Evolutionary conservation across 2,888 invertebrate genomes (phyloP).

Genomic region (Byasa hedistus): DNA sequence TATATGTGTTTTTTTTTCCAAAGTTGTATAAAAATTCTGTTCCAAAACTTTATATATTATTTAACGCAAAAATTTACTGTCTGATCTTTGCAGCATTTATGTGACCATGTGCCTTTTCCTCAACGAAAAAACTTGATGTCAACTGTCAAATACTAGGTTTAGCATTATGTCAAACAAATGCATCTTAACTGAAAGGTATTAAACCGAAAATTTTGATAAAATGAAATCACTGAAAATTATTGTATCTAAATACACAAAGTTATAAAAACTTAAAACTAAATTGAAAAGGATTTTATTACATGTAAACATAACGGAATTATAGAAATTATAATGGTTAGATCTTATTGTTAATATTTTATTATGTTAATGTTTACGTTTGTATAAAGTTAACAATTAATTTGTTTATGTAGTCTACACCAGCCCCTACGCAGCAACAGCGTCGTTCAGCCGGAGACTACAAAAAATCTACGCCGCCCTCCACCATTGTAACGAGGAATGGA

Average conservation of each 20-base stretch:
- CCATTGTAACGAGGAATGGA: slow-evolving; percentile 79
- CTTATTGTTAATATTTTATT: neutral
- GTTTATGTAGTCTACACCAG: slow-evolving; percentile 48
- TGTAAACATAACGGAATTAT: too few species aligned
- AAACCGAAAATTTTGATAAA: slow-evolving; percentile 2
- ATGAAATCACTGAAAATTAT: slow-evolving; percentile 8
- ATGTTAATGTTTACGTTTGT: neutral
- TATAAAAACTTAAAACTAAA: slow-evolving; percentile 2
- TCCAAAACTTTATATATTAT: too few species aligned
- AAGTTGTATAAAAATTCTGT: too few species aligned
- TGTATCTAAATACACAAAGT: neutral
- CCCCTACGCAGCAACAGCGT: slow-evolving; percentile 52
- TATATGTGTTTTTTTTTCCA: too few species aligned
- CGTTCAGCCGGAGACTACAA: slow-evolving; percentile 61
- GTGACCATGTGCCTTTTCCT: too few species aligned
- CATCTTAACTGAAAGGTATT: slow-evolving; percentile 5
- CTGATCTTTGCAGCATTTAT: too few species aligned
- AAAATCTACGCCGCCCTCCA: slow-evolving; percentile 60
- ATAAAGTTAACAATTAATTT: slow-evolving; percentile 1
- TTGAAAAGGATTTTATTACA: too few species aligned
- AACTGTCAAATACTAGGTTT: slow-evolving; percentile 15
- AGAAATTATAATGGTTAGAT: slow-evolving; percentile 19
- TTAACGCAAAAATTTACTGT: too few species aligned
- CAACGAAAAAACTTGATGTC: neutral
- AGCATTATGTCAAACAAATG: slow-evolving; percentile 15